Evolutionary conservation across 2,888 invertebrate species (phyloP), one percentile per base, ranked within the genome.

Genomic region (Callyntrura sp.): DNA sequence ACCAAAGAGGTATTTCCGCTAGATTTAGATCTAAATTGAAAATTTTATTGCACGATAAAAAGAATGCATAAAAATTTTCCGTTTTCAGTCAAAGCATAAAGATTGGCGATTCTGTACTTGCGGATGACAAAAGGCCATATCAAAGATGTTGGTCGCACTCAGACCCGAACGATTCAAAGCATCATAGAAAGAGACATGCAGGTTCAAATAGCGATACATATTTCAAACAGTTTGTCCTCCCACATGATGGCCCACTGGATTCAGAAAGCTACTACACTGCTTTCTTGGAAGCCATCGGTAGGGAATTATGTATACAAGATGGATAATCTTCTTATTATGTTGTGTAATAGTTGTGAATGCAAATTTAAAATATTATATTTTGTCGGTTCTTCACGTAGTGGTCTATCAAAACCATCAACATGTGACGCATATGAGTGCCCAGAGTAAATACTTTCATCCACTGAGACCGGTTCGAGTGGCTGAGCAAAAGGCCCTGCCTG

Each of bases 271-370:
- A 97, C 94, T 98, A 98, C 93, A 98, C 98, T 0, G 97, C 97
- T 23, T 98, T 97, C 94, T 95, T 98, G 51, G 98, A 98, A 95
- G 95, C 98, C 12, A 96, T 97, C 93, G 96, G 97, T 97, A 94
- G 95, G 95, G 45, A 76, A 23, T 2, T 23, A 4, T 23, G 14
- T 43, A n/a, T 35, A 35, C 35, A 35, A 35, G 3, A 35, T 35
- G 35, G 3, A 35, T 35, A 35, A 4, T 35, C 3, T 35, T 4
- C 6, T 35, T 35, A 17, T 14, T 35, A 51, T 35, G 45, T 51
- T 45, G 12, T 25, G 35, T 23, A 60, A 2, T 2, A 17, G n/a
- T 57, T 65, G 14, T 11, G 5, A 43, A 35, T 55, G 35, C 35
- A 35, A 28, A 25, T 81, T 65, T n/a, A n/a, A 35, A n/a, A n/a